phyloP scores from a whole-genome alignment of 2,888 invertebrate species.

The Ormyrus rosae region DNA sequence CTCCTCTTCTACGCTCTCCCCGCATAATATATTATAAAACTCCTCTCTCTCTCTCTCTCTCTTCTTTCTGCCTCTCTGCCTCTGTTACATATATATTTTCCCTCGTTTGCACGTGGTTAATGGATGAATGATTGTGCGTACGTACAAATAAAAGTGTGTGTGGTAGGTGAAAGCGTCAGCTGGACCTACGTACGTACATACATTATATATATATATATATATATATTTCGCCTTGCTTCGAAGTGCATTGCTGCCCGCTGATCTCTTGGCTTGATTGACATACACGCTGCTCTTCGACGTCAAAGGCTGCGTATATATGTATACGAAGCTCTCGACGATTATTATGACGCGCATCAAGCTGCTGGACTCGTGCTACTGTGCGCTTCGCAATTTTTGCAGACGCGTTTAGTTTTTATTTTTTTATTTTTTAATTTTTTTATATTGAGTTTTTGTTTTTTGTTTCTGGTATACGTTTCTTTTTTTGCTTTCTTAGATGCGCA shows the following conservation, averaged over 20 bases:
- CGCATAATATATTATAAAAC: too few relatives aligned
- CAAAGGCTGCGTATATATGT: constrained; percentile 17
- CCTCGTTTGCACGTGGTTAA: constrained; percentile 48
- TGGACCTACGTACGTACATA: neutral
- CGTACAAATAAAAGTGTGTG: neutral
- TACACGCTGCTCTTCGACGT: constrained; percentile 37
- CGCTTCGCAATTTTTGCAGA: constrained; percentile 45
- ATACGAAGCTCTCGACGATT: too few relatives aligned
- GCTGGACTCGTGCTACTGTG: constrained; percentile 8
- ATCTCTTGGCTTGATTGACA: constrained; percentile 41
- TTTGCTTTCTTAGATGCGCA: neutral
- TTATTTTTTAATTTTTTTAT: neutral
- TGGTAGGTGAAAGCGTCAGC: neutral
- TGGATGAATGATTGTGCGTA: neutral
- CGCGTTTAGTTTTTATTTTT: neutral
- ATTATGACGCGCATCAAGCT: neutral
- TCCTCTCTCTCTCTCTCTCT: neutral
- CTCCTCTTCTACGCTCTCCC: constrained; percentile 32
- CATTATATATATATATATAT: constrained; percentile 1
- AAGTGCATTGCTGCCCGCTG: constrained; percentile 36
- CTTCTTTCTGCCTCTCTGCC: constrained; percentile 15
- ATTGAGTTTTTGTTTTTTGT: too few relatives aligned
- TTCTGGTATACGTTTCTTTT: too few relatives aligned
- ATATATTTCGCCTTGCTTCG: constrained; percentile 31
- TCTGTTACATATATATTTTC: constrained; percentile 19